These are phyloP conservation scores for Apogon hyalosoma DNA, from an alignment of 2,797 vertebrate genomes.

Conservation along the genomic window DNA sequence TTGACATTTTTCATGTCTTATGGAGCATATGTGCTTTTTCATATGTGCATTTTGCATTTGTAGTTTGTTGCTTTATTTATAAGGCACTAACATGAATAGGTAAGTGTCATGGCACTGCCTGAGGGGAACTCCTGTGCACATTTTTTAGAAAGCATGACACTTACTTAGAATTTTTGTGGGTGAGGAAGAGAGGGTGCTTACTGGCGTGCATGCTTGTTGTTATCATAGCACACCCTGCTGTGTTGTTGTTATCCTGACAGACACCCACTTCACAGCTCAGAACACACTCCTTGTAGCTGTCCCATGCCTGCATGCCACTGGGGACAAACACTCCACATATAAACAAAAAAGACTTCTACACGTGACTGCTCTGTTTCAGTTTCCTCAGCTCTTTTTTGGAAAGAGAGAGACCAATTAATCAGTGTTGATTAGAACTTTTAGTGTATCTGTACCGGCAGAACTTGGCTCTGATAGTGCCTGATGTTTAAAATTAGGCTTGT, in stretches of 20 bases:
- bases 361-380: constrained; percentile 49
- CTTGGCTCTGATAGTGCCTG: no score
- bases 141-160: constrained; percentile 58
- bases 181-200: constrained; percentile 20
- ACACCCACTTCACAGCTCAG: constrained; percentile 73
- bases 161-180: constrained; percentile 37
- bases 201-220: constrained; percentile 35
- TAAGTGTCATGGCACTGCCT: constrained; percentile 18
- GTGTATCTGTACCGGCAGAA: no score
- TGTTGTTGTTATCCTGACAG: constrained; percentile 64
- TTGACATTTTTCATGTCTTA: constrained; percentile 14
- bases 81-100: background rate
- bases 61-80: constrained; percentile 41
- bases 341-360: constrained; percentile 31
- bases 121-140: constrained; percentile 36
- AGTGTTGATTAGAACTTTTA: no score
- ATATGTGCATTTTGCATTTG: constrained; percentile 16
- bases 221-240: constrained; percentile 51
- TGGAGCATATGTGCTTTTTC: constrained; percentile 15
- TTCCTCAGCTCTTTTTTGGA: constrained; percentile 58
- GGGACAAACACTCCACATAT: constrained; percentile 55
- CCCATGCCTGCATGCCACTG: constrained; percentile 44
- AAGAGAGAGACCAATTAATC: background rate
- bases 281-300: constrained; percentile 58
- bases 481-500: no score